phyloP scores from a whole-genome alignment of 2,113 vertebrate species.

The Microcebus ravelobensis region DNA sequence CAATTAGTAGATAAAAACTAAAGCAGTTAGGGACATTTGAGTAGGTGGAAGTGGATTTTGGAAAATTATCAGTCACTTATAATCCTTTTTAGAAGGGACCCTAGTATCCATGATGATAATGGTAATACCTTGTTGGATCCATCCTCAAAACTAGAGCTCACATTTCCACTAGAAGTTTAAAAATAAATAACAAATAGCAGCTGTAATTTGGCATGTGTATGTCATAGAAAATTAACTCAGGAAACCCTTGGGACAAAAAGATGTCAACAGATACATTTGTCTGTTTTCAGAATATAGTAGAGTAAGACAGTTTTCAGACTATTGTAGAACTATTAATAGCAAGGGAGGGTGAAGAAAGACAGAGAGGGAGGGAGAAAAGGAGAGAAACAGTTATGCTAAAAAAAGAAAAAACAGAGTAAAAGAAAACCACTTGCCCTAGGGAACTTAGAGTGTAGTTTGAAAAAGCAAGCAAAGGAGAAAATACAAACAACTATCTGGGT shows the following conservation, averaged over 20 bases:
- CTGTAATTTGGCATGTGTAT: not conserved
- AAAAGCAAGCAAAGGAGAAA: not conserved
- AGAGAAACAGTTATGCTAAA: not conserved
- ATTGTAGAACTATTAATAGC: not conserved
- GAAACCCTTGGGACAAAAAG: not conserved
- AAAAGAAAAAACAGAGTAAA: not conserved
- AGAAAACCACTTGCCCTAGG: not conserved
- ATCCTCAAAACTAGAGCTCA: not conserved
- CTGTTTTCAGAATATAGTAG: not conserved
- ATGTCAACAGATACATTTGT: not conserved
- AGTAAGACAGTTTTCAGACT: not conserved
- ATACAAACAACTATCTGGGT: not conserved
- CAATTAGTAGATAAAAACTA: not conserved
- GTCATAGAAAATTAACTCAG: constrained; percentile 14
- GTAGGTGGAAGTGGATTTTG: not conserved
- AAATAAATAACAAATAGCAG: not conserved
- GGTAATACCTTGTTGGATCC: not conserved
- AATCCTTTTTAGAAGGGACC: not conserved
- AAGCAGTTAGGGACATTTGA: not conserved
- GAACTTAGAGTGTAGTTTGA: not conserved
- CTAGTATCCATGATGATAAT: not conserved
- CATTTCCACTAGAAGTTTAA: constrained; percentile 5
- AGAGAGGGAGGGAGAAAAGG: not conserved
- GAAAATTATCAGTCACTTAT: not conserved
- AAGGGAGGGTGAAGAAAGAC: not conserved